Evolutionary conservation across 2,797 vertebrate species (phyloP), one percentile per base, ranked within the genome.

Genomic region (Poliocrania exsul): DNA sequence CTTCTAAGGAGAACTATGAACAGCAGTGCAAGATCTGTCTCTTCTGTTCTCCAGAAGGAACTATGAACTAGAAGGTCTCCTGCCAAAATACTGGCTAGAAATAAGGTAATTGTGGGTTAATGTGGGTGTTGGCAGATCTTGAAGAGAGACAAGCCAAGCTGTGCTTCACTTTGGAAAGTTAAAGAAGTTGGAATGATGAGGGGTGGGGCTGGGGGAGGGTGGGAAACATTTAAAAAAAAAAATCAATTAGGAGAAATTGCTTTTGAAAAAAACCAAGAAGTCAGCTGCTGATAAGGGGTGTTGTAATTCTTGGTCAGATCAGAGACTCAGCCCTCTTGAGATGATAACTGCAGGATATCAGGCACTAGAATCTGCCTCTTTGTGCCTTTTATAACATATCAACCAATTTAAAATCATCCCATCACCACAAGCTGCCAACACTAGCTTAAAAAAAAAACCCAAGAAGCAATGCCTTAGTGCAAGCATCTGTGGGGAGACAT

Each of bases 121-220:
- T 58, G 75, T 80, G 85, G 64, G 64, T 69, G 80, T 89, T 93
- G 74, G 75, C 93, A 92, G 35, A 82, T 51, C 64, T 58, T 92
- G 62, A 70, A 66, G 58, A 79, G 64, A 91, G 75, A 74, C 17
- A 77, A 81, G 94, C 71, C 71, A 89, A 88, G 56, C 54, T 61
- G 44, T 87, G 75, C 71, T 92, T 79, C 81, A 71, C 42, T 90
- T 93, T 79, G 60, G 80, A 61, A 92, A 95, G 71, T 87, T 88
- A 73, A 81, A 91, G 29, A 74, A 91, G 46, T 35, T 80, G 72
- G 42, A 85, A 50, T 71, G 40, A 70, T 17, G 35, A 11, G 24
- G 46, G 19, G 51, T 24, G 35, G 18, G 21, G 44, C 21, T 9
- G 3, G 15, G 29, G 12, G 44, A 70, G 71, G 18, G 3, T 16